Conservation (phyloP, 2,888 invertebrate species). For the Lasioglossum calceatum region DNA sequence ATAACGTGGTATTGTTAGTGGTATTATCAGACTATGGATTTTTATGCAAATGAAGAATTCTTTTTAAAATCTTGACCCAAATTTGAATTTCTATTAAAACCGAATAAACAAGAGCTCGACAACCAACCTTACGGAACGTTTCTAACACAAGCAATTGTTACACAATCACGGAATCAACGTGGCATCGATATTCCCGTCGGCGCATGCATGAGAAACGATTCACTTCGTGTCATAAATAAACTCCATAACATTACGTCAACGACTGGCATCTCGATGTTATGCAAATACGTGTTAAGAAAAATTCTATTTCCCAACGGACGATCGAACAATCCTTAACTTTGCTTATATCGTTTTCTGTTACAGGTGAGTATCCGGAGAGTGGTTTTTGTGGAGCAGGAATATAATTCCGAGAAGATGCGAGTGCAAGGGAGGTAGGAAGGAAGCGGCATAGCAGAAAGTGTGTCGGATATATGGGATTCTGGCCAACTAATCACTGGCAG, state of each 20-base stretch:
- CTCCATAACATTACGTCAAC: not conserved
- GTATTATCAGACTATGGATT: too few relatives aligned
- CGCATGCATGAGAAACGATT: not conserved
- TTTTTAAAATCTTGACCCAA: not conserved
- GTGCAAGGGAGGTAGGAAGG: slow-evolving; percentile 6
- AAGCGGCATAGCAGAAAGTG: slow-evolving; percentile 20
- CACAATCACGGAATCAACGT: not conserved
- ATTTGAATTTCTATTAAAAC: not conserved
- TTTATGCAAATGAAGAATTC: too few relatives aligned
- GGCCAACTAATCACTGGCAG: slow-evolving; percentile 37
- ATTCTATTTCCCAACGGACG: not conserved
- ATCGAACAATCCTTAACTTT: not conserved
- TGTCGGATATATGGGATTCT: slow-evolving; percentile 7
- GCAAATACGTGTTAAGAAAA: not conserved
- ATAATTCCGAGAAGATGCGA: not conserved
- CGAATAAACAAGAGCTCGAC: not conserved
- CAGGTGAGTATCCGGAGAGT: slow-evolving; percentile 64
- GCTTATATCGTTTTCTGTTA: slow-evolving; percentile 36
- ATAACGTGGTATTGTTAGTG: too few relatives aligned
- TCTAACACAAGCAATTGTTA: not conserved
- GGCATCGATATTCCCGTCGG: not conserved
- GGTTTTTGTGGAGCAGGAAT: slow-evolving; percentile 15
- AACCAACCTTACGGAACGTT: not conserved
- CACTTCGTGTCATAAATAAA: not conserved
- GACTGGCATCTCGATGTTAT: not conserved